Evolutionary conservation across 2,797 vertebrate genomes (phyloP), one percentile per base, ranked within the genome.

Genomic region (Labroides dimidiatus): DNA sequence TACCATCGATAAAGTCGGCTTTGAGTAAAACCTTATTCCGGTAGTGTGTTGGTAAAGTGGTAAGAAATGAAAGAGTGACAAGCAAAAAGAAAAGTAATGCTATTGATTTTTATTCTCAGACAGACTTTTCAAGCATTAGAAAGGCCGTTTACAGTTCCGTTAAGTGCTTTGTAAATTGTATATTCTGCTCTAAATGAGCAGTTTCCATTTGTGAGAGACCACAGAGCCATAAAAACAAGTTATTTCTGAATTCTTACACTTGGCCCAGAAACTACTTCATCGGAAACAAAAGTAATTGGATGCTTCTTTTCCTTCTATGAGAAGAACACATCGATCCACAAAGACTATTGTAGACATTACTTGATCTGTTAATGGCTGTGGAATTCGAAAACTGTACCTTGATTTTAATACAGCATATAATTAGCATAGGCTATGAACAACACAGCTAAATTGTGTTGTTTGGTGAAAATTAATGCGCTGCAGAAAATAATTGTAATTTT

Each of bases 101-200:
- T 89, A 93, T 92, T 91, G 91, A 92, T 93, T 91, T 89, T 70
- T 64, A 64, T 84, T 75, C 62, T 84, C 71, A 78, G 82, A 63
- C 72, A 82, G 69, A 84, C 85, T 85, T 89, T 87, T 88, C 87
- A 87, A 79, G 80, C 81, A 84, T 87, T 81, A 87, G 79, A 89
- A 87, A 90, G 80, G 79, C 82, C 50, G 57, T 92, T 92, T 89
- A 89, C 87, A 86, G 82, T 87, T 86, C 86, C 87, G 87, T 92
- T 92, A 92, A 93, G 90, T 91, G 86, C 87, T 91, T 91, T 90
- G 85, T 92, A 89, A 91, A 92, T 89, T 86, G 82, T 80, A 78
- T 82, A 90, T 81, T 87, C 80, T 37, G 82, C 82, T 79, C 80
- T 81, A 86, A 92, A 92, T 73, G 77, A 92, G 79, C 49, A 44